These are phyloP conservation scores for Drosophila jambulina DNA, from an alignment of 1,140 invertebrate genomes.

Conservation along the genomic window DNA sequence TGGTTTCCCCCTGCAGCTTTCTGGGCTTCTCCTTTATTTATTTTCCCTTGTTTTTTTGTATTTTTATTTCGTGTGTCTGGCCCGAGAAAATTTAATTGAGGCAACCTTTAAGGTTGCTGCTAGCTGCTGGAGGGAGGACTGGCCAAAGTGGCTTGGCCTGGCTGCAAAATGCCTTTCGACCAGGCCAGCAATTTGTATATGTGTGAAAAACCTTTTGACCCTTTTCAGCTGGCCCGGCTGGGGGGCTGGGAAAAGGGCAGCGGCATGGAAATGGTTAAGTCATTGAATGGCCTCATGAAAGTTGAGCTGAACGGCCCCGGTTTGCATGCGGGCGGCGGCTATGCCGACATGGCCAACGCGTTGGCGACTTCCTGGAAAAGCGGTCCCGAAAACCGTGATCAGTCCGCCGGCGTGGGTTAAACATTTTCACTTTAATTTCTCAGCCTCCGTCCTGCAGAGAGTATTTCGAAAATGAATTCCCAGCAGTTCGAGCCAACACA, in stretches of 20 bases:
- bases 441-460: background rate
- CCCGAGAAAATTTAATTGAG: slow-evolving; percentile 75
- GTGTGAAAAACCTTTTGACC: slow-evolving; percentile 54
- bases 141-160: slow-evolving; percentile 27
- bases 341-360: slow-evolving; percentile 18
- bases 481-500: slow-evolving; percentile 25
- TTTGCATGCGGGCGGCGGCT: slow-evolving; percentile 39
- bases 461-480: slow-evolving; percentile 51
- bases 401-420: slow-evolving; percentile 16
- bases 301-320: slow-evolving; percentile 60
- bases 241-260: slow-evolving; percentile 51
- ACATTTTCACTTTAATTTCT: slow-evolving; percentile 13
- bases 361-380: slow-evolving; percentile 34
- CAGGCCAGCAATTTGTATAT: slow-evolving; percentile 72
- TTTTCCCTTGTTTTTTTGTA: background rate
- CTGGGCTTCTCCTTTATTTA: slow-evolving; percentile 3
- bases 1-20: slow-evolving; percentile 32
- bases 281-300: slow-evolving; percentile 76
- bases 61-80: slow-evolving; percentile 42
- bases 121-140: slow-evolving; percentile 6
- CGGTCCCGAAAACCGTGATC: slow-evolving; percentile 25
- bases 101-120: slow-evolving; percentile 69
- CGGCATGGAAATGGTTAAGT: slow-evolving; percentile 67
- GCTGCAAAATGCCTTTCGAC: slow-evolving; percentile 65
- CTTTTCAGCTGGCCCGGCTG: slow-evolving; percentile 25